Conservation (phyloP, 2,113 vertebrate species). For the Ceratotherium simum region DNA sequence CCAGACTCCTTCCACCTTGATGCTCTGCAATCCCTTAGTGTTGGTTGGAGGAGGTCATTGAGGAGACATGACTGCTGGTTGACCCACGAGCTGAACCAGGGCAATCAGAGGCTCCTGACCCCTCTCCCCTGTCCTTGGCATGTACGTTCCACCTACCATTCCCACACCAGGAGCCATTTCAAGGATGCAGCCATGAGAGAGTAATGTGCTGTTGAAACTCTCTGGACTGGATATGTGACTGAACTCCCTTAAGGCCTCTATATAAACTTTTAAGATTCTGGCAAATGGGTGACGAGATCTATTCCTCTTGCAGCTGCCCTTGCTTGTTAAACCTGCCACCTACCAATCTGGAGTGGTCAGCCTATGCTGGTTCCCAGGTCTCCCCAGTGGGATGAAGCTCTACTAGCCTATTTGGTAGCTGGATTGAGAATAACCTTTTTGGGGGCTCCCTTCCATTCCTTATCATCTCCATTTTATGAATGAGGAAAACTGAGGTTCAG, state of each 20-base stretch:
- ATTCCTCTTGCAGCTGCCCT: background rate
- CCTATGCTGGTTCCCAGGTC: background rate
- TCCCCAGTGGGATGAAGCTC: background rate
- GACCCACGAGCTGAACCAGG: background rate
- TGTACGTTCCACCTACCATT: background rate
- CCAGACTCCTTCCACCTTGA: background rate
- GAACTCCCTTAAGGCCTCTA: background rate
- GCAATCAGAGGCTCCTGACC: background rate
- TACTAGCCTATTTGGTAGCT: fast-evolving
- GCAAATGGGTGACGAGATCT: background rate
- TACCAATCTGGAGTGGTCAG: background rate
- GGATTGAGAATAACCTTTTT: background rate
- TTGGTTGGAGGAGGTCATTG: background rate
- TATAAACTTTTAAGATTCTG: background rate
- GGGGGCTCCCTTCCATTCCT: background rate
- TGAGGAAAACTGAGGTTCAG: background rate
- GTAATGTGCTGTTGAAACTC: background rate
- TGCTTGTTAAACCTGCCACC: background rate
- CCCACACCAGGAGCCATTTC: background rate
- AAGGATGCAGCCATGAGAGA: background rate
- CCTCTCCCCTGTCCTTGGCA: background rate
- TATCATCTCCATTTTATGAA: background rate
- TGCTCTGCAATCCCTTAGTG: background rate
- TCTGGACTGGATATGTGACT: background rate
- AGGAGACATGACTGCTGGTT: background rate